Evolutionary conservation across 2,797 vertebrate species (phyloP), one percentile per base, ranked within the genome.

Genomic region (Vireo griseus): DNA sequence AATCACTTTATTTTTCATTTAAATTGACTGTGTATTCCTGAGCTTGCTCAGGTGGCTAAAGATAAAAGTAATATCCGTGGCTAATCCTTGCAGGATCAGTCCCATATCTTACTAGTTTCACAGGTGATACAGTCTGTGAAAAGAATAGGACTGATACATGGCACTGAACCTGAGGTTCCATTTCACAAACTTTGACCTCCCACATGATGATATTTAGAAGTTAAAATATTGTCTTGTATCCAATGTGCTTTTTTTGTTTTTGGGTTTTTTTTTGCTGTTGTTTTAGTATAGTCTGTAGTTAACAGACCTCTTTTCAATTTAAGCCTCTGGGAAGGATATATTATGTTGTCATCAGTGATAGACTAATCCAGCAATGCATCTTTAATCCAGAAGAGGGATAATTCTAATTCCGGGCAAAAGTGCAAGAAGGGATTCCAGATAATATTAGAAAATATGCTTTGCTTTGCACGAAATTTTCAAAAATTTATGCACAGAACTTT

Each of bases 371-470:
- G 83, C 94, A 92, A 93, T 96, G 96, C 94, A 96, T 97, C 97
- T 97, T 97, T 97, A 97, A 97, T 97, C 97, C 96, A 95, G 86
- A 96, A 90, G 95, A 95, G 96, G 96, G 97, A 97, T 98, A 97
- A 97, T 97, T 97, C 97, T 96, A 96, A 96, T 97, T 97, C 96
- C 61, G 95, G 96, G 97, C 96, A 97, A 91, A 81, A 88, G 96
- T 96, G 95, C 95, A 97, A 93, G 86, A 96, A 95, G 88, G 91
- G 96, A 97, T 97, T 97, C 92, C 72, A 94, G 92, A 96, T 95
- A 95, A 94, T 95, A 94, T 92, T 93, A 85, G 67, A 94, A 96
- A 97, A 95, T 97, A 97, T 94, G 88, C 74, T 96, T 92, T 90
- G 78, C 80, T 96, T 97, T 96, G 68, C 88, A 93, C 24, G 66